phyloP scores from a whole-genome alignment of 2,113 vertebrate species.

The Fulmarus glacialis region DNA sequence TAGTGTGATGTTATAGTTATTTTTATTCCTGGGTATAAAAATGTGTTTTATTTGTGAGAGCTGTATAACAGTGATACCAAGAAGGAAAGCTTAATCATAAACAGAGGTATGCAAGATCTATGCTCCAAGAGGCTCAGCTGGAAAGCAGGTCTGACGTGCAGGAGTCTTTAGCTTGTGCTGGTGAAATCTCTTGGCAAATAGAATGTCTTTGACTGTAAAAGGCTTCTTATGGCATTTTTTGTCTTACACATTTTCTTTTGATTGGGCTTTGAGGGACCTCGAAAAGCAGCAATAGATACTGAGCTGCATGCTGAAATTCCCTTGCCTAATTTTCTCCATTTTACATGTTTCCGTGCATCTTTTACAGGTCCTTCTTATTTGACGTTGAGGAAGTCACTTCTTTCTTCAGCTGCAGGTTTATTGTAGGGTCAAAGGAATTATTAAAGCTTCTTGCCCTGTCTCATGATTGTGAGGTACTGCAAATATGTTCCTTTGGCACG shows the following conservation, averaged over 20 bases:
- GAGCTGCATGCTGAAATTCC: neutral
- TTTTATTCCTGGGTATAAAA: neutral
- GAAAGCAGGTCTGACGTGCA: neutral
- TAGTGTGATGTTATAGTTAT: neutral
- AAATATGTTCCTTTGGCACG: neutral
- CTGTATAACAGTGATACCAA: neutral
- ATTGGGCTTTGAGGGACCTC: neutral
- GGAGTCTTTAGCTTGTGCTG: neutral
- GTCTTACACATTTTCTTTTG: neutral
- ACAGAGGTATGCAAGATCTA: neutral
- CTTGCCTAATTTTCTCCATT: neutral
- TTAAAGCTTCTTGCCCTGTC: neutral
- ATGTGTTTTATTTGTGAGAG: neutral
- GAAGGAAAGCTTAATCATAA: neutral
- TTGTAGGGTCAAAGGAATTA: neutral
- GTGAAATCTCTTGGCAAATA: neutral
- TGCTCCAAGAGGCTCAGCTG: neutral
- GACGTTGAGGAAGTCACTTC: neutral
- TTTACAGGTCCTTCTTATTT: neutral
- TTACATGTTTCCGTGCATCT: neutral
- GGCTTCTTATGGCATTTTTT: neutral
- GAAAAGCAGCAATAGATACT: neutral
- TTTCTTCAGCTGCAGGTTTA: neutral
- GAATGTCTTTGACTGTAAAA: neutral
- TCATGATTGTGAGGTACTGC: neutral